phyloP scores from a whole-genome alignment of 2,113 vertebrate species.

The Girardinichthys multiradiatus region DNA sequence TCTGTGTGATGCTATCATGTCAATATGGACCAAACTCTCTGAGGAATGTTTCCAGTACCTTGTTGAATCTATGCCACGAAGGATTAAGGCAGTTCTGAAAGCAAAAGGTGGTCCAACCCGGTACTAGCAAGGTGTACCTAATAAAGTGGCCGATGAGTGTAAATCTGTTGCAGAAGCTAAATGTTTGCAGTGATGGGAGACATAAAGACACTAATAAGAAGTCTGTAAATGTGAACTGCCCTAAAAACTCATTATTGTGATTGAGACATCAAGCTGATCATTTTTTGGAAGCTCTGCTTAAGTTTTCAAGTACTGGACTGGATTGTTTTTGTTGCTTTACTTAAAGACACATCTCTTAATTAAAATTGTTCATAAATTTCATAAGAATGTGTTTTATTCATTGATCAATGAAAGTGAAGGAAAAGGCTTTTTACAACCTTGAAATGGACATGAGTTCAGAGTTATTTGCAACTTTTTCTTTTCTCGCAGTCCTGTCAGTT shows the following conservation, averaged over 20 bases:
- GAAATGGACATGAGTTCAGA: background rate
- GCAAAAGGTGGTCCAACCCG: too few relatives aligned
- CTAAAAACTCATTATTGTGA: slow-evolving; percentile 7
- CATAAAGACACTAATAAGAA: slow-evolving; percentile 7
- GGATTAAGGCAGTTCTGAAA: too few relatives aligned
- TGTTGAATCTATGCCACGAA: too few relatives aligned
- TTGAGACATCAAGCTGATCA: slow-evolving; percentile 7
- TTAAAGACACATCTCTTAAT: background rate
- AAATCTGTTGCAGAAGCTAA: slow-evolving; percentile 11
- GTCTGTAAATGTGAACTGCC: background rate
- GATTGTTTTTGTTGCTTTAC: too few relatives aligned
- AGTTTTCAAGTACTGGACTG: slow-evolving; percentile 11
- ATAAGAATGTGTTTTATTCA: background rate
- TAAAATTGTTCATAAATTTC: too few relatives aligned
- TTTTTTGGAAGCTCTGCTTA: slow-evolving; percentile 11
- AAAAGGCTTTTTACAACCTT: background rate
- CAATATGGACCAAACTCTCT: too few relatives aligned
- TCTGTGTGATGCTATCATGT: too few relatives aligned
- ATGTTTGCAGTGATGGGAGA: background rate
- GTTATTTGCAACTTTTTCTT: background rate
- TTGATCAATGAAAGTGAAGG: background rate
- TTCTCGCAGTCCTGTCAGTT: background rate
- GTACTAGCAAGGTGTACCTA: too few relatives aligned
- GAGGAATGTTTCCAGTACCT: too few relatives aligned
- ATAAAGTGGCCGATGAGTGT: too few relatives aligned